Conservation (phyloP, 2,113 vertebrate genomes). For the Ellobius talpinus region DNA sequence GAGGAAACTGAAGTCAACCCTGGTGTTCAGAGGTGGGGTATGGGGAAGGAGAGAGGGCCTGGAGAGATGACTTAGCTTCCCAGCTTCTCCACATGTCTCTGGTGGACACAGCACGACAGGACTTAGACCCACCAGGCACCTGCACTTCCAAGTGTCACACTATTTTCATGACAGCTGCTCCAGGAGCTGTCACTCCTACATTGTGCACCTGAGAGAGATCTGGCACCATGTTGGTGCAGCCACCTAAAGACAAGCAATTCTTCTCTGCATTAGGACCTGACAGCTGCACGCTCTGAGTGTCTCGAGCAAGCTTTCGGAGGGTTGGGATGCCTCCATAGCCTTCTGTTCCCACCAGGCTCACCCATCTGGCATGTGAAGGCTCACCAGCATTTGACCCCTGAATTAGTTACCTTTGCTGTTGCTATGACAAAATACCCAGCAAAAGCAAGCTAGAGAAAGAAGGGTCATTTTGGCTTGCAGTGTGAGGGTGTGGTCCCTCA, state of each 20-base stretch:
- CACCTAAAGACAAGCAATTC: background rate
- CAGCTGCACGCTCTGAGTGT: background rate
- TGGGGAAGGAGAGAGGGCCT: background rate
- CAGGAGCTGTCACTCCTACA: background rate
- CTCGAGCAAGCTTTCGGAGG: background rate
- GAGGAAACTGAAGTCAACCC: background rate
- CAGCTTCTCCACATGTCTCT: background rate
- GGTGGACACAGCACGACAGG: background rate
- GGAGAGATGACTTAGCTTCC: background rate
- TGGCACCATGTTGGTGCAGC: background rate
- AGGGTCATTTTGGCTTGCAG: background rate
- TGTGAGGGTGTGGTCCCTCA: background rate
- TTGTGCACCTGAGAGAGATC: background rate
- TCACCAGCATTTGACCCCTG: background rate
- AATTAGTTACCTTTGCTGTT: background rate
- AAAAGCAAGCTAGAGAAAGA: background rate
- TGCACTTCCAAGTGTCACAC: background rate
- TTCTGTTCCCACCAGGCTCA: background rate
- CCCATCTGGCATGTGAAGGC: background rate
- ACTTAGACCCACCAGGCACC: background rate
- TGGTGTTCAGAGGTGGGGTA: background rate
- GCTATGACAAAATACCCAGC: background rate
- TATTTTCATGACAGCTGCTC: background rate
- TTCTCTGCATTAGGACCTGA: background rate
- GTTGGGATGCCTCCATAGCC: background rate